phyloP scores from a whole-genome alignment of 1,140 invertebrate genomes.

The Schlechtendalia chinensis region DNA sequence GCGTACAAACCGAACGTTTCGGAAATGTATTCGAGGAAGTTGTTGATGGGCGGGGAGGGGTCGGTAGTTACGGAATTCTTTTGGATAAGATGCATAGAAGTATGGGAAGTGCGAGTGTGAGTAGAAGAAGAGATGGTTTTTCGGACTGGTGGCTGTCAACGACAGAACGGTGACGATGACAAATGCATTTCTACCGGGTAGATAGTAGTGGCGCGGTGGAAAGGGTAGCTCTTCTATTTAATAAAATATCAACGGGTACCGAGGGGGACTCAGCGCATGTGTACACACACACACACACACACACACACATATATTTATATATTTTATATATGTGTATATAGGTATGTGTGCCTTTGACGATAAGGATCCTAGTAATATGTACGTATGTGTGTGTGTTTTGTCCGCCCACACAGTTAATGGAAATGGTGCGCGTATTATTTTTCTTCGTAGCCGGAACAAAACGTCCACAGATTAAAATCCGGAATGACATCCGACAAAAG shows the following conservation, averaged over 20 bases:
- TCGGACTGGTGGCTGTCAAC: slow-evolving; percentile 42
- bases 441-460: slow-evolving; percentile 1
- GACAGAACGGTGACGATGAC: slow-evolving; percentile 47
- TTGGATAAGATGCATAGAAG: not conserved
- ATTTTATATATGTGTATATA: not conserved
- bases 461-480: slow-evolving; percentile 35
- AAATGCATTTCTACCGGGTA: slow-evolving; percentile 41
- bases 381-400: slow-evolving; percentile 3
- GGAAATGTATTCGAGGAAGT: too few relatives aligned
- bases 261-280: not conserved
- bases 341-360: not conserved
- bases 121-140: slow-evolving; percentile 15
- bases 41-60: not conserved
- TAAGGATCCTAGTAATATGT: not conserved
- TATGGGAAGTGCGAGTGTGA: not conserved
- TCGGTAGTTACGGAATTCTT: not conserved
- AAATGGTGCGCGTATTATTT: slow-evolving; percentile 12
- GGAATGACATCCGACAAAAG: not conserved
- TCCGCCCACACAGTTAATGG: slow-evolving; percentile 27
- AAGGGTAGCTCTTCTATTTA: slow-evolving; percentile 34
- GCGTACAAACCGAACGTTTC: not conserved
- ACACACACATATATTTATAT: not conserved
- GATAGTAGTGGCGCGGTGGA: not conserved
- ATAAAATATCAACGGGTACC: slow-evolving; percentile 28
- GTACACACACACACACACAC: not conserved